These are phyloP conservation scores for Urocynchramus pylzowi DNA, from an alignment of 2,113 vertebrate species.

Conservation along the genomic window DNA sequence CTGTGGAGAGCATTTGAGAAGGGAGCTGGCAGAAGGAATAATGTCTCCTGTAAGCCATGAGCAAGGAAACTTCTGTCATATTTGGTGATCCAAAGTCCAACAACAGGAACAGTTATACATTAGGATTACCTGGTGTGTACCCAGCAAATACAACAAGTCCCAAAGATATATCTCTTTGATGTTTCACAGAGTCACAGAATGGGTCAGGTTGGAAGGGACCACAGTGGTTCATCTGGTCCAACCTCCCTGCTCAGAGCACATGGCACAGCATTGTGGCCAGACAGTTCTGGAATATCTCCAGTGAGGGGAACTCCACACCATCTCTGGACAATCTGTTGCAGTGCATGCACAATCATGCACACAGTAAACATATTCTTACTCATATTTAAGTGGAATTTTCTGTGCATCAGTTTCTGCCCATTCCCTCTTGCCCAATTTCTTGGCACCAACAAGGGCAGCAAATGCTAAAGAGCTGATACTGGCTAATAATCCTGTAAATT, in stretches of 20 bases:
- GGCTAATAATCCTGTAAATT: background rate
- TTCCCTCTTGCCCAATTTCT: background rate
- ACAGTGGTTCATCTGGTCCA: background rate
- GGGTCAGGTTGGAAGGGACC: background rate
- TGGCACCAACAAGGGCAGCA: background rate
- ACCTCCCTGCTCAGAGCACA: background rate
- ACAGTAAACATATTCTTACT: background rate
- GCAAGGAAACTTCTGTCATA: background rate
- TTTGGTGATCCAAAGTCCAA: background rate
- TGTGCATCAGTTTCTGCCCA: background rate
- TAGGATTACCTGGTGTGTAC: background rate
- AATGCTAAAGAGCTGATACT: background rate
- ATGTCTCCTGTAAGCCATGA: background rate
- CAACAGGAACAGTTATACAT: background rate
- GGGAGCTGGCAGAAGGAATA: background rate
- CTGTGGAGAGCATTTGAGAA: background rate
- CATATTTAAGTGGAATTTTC: background rate
- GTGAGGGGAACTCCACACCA: background rate
- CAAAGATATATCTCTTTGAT: background rate
- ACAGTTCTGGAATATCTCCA: background rate
- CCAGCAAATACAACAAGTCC: background rate
- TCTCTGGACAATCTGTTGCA: background rate
- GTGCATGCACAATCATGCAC: background rate
- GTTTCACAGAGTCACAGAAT: background rate
- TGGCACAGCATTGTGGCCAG: background rate